Base-by-base conservation (phyloP, 1,140 invertebrate species). In the Subanguina moxae region DNA sequence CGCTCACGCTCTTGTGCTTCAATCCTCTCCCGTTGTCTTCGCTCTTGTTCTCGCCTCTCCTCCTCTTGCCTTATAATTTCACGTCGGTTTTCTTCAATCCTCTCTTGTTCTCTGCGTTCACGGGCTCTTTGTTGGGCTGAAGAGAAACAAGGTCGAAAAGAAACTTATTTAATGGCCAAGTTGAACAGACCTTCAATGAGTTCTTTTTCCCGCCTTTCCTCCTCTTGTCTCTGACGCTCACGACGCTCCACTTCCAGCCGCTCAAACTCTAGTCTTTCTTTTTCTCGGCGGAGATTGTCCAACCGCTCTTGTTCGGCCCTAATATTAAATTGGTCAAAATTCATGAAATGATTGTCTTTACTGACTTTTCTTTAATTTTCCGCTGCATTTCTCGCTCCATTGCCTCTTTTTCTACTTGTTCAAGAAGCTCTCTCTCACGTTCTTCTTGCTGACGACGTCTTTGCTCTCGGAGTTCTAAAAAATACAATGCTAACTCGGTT, bases 371-470 rank as follows among this genome's bases (percentile, higher is more conserved):
- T 13, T 38, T 48, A 15, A 58, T 59, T 45, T 67, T 61, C 42
- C 77, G 65, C 64, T 79, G 71, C 25, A 62, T 59, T 65, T 82
- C 77, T 28, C 76, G 66, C 17, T 72, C 65, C 63, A 71, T 78
- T n/a, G 78, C 72, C 64, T 81, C 76, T 27, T 71, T 64, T 38
- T 71, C 65, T 27, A 70, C 80, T 64, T 80, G 72, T 48, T 70
- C 73, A 17, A 79, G 23, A 19, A 68, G 57, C 61, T 81, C 75
- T 25, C 82, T 57, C 61, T 81, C 79, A 21, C 70, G 67, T 63
- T 71, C 42, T 64, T 82, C 78, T 64, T 76, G 58, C 48, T 80
- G 78, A 45, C 77, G 72, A 38, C 79, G 67, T 63, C 77, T 70
- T 57, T 64, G 64, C 63, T 79, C 77, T 8, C 72, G 25, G 57